Conservation (phyloP, 2,888 invertebrate species). For the Nemurella pictetii region DNA sequence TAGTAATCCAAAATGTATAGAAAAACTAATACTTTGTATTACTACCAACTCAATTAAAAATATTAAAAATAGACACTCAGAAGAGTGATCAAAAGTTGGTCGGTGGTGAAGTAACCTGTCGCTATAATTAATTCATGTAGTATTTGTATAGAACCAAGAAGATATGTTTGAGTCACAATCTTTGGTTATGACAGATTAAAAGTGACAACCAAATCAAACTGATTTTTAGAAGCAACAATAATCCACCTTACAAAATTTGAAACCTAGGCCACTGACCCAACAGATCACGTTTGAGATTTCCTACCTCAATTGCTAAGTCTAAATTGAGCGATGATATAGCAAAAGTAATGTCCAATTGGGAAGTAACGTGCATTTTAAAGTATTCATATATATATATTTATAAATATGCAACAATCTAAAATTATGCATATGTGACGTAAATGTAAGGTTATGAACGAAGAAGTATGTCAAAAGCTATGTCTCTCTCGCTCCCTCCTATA, state of each 20-base stretch:
- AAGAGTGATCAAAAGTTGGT: no score
- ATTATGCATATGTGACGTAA: conserved; percentile 5
- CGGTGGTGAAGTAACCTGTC: no score
- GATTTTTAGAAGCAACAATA: background rate
- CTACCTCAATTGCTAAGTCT: background rate
- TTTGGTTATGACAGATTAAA: no score
- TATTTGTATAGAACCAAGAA: background rate
- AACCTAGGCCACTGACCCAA: background rate
- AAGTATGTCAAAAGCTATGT: background rate
- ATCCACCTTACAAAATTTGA: background rate
- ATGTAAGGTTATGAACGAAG: background rate
- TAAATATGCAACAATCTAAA: conserved; percentile 10
- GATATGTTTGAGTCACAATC: background rate
- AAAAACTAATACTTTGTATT: background rate
- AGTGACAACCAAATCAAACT: background rate
- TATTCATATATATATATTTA: background rate
- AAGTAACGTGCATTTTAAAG: background rate
- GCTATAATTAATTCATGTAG: no score
- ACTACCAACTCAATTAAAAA: background rate
- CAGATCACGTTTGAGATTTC: background rate
- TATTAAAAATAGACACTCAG: no score
- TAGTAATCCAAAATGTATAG: background rate
- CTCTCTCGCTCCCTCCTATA: background rate
- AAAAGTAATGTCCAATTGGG: background rate
- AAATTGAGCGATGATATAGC: background rate